phyloP scores from a whole-genome alignment of 2,113 vertebrate genomes.

The Tursiops truncatus region DNA sequence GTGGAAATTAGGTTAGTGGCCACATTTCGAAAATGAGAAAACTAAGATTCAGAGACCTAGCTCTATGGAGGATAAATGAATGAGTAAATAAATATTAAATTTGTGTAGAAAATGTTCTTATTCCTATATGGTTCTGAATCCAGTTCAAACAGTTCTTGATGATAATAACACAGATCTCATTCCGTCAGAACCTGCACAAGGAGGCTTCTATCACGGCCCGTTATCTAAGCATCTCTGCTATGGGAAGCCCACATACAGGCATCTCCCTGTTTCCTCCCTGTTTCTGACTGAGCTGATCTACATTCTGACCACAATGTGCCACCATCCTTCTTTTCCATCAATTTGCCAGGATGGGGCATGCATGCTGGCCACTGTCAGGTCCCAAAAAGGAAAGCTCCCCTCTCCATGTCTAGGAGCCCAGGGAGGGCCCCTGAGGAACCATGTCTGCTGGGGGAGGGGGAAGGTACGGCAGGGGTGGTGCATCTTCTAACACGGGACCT shows the following conservation, averaged over 20 bases:
- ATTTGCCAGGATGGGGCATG: not conserved
- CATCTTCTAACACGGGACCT: not conserved
- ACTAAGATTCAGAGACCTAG: not conserved
- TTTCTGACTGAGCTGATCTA: not conserved
- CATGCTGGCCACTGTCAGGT: not conserved
- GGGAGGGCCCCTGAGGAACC: not conserved
- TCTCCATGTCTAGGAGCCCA: not conserved
- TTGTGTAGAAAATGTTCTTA: not conserved
- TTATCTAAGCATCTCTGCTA: too few species aligned
- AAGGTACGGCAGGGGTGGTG: not conserved
- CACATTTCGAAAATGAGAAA: not conserved
- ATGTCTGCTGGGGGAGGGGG: not conserved
- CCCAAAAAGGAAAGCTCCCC: not conserved
- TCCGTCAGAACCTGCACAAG: not conserved
- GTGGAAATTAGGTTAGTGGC: not conserved
- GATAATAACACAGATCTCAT: not conserved
- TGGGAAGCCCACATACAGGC: not conserved
- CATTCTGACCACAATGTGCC: rapidly evolving
- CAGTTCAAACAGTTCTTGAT: not conserved
- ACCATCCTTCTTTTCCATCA: not conserved
- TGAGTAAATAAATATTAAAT: not conserved
- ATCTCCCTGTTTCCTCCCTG: not conserved
- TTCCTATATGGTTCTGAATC: not conserved
- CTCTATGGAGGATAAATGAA: not conserved
- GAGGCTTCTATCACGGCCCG: rapidly evolving